These are phyloP conservation scores for Tanypteryx hageni DNA, from an alignment of 2,888 invertebrate genomes.

Conservation along the genomic window DNA sequence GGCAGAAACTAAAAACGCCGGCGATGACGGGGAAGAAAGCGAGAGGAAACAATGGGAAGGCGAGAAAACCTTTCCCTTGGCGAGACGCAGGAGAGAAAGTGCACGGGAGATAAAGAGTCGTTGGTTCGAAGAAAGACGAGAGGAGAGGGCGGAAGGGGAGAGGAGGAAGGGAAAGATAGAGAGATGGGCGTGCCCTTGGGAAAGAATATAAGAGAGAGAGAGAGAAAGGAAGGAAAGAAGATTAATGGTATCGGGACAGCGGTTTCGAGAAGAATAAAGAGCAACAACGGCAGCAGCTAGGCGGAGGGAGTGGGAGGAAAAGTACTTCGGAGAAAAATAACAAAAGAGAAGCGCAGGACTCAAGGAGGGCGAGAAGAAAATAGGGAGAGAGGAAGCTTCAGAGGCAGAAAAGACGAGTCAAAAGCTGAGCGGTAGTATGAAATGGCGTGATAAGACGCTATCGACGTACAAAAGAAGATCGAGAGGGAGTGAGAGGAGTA, in stretches of 20 bases:
- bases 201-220: neutral
- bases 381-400: neutral
- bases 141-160: no score
- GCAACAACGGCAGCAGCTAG: neutral
- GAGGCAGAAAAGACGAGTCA: neutral
- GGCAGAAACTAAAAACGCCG: slow-evolving; percentile 23
- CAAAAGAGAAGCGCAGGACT: neutral
- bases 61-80: neutral
- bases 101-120: neutral
- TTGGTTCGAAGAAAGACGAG: neutral
- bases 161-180: neutral
- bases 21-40: slow-evolving; percentile 12
- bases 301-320: neutral
- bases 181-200: slow-evolving; percentile 20
- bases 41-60: neutral
- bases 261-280: neutral
- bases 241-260: slow-evolving; percentile 7
- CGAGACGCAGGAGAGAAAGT: neutral
- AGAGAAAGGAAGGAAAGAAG: neutral
- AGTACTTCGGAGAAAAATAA: neutral
- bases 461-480: neutral
- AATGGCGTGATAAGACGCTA: slow-evolving; percentile 5
- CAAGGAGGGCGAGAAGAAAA: no score
- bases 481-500: neutral
- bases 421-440: neutral